Evolutionary conservation across 2,797 vertebrate genomes (phyloP).

Genomic region (Gobionotothen gibberifrons): DNA sequence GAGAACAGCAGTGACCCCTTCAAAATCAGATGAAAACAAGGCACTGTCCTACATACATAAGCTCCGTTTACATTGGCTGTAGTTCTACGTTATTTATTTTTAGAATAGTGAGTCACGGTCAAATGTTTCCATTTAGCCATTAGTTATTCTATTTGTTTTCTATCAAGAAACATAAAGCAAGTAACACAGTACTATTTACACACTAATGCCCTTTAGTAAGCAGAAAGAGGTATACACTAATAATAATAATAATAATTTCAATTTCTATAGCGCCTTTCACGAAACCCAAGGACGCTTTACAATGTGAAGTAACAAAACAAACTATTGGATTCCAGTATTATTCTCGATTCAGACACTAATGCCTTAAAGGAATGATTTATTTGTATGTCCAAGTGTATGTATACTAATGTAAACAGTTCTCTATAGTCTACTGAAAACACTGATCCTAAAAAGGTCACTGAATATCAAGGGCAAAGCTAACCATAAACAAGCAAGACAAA

Average conservation of each 20-base stretch:
- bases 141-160: slow-evolving; percentile 47
- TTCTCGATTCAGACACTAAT: not conserved
- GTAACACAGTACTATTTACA: slow-evolving; percentile 8
- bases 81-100: slow-evolving; percentile 17
- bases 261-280: too few relatives aligned
- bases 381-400: slow-evolving; percentile 15
- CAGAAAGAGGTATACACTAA: not conserved
- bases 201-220: slow-evolving; percentile 14
- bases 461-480: slow-evolving; percentile 33
- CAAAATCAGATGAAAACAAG: slow-evolving; percentile 29
- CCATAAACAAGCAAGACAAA: not conserved
- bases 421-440: slow-evolving; percentile 7
- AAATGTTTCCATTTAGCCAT: slow-evolving; percentile 25
- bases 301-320: too few relatives aligned
- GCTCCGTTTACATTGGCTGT: slow-evolving; percentile 2
- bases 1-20: slow-evolving; percentile 28
- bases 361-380: not conserved
- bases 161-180: slow-evolving; percentile 13
- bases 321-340: slow-evolving; percentile 9
- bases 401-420: slow-evolving; percentile 10
- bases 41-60: slow-evolving; percentile 20
- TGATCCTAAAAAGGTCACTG: slow-evolving; percentile 34
- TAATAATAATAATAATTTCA: too few relatives aligned
- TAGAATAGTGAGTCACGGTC: slow-evolving; percentile 37
- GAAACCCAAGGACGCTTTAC: too few relatives aligned